These are phyloP conservation scores for Sciurus niger DNA, from an alignment of 2,113 vertebrate species.

Conservation along the genomic window DNA sequence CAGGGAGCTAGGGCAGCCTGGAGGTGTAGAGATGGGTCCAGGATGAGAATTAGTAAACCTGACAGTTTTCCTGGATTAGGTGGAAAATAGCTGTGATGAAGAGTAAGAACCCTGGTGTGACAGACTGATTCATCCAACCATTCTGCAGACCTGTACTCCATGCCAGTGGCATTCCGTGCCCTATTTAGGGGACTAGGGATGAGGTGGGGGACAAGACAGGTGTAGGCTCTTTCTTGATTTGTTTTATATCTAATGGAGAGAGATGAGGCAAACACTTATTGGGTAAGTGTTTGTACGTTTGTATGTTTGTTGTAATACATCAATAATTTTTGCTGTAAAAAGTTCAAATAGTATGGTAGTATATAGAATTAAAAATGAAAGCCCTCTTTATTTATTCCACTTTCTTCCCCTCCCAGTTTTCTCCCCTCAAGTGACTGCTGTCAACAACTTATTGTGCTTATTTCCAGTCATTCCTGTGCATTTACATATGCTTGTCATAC, in stretches of 20 bases:
- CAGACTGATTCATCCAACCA: background rate
- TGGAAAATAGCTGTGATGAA: background rate
- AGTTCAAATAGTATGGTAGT: conserved; percentile 8
- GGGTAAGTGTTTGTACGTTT: background rate
- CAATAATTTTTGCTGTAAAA: conserved; percentile 36
- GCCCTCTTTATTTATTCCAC: background rate
- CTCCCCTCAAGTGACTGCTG: background rate
- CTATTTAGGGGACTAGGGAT: background rate
- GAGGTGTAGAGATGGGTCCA: background rate
- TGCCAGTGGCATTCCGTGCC: background rate
- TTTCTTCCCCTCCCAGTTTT: background rate
- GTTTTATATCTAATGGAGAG: background rate
- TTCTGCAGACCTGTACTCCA: background rate
- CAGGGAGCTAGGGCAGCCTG: background rate
- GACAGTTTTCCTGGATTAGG: background rate
- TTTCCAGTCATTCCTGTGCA: background rate
- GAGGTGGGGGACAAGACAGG: background rate
- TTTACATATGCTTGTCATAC: background rate
- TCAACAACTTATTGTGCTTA: background rate
- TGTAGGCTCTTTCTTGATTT: background rate
- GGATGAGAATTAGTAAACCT: background rate
- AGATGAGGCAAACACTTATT: background rate
- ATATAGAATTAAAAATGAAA: background rate
- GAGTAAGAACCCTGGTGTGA: background rate
- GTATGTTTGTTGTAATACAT: background rate